Percentiles rank a stretch among this genome's conserved stretches.
These are phyloP conservation scores for Romanogobio albipinnatus DNA, from an alignment of 2,113 vertebrate genomes.

Conservation along the genomic window DNA sequence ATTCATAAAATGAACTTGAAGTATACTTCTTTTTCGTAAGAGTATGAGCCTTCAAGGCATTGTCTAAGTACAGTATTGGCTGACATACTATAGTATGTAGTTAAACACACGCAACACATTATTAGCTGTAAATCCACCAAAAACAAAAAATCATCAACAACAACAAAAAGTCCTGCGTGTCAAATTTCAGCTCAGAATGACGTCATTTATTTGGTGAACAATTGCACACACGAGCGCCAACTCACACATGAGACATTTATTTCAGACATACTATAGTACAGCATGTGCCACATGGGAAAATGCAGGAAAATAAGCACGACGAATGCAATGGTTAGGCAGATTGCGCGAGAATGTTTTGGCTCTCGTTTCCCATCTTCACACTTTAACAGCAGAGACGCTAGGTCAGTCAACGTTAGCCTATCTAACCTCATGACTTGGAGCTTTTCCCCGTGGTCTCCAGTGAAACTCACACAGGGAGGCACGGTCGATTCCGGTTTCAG, in stretches of 20 bases:
- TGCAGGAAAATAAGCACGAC: not conserved
- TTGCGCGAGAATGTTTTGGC: not conserved
- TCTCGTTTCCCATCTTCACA: not conserved
- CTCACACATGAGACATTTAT: not conserved
- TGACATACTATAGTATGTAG: not conserved
- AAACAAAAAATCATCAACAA: not conserved
- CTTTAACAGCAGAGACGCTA: not conserved
- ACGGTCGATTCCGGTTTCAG: conserved; percentile 46
- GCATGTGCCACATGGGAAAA: not conserved
- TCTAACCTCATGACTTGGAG: conserved; percentile 29
- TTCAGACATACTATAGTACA: not conserved
- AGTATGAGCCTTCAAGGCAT: not conserved
- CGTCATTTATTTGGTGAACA: not conserved
- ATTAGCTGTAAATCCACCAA: not conserved
- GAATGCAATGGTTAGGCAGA: not conserved
- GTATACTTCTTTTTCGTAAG: too few species aligned
- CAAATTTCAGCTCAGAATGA: not conserved
- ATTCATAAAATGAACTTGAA: too few species aligned
- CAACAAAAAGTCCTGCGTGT: not conserved
- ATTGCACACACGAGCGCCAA: not conserved
- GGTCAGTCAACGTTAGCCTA: conserved; percentile 1
- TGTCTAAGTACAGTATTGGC: not conserved
- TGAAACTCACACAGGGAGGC: conserved; percentile 38
- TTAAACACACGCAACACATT: not conserved
- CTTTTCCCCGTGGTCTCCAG: conserved; percentile 29